Evolutionary conservation across 2,113 vertebrate genomes (phyloP).

Genomic region (Pholis gunnellus): DNA sequence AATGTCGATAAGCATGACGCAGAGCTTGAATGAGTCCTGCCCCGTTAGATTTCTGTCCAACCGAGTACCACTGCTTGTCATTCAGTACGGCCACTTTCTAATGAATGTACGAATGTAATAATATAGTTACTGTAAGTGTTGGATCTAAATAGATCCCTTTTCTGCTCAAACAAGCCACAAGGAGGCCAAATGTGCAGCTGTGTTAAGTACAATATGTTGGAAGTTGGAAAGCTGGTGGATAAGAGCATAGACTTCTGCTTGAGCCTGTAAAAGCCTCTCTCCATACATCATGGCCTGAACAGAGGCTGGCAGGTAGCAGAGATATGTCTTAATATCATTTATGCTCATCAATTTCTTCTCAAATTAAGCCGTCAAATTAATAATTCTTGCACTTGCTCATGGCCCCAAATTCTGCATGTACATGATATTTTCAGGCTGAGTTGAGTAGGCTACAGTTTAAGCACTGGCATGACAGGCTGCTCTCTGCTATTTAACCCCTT

Average conservation of each 20-base stretch:
- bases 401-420: constrained; percentile 2
- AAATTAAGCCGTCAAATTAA: not conserved
- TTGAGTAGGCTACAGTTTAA: not conserved
- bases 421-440: not conserved
- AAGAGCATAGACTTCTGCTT: constrained; percentile 17
- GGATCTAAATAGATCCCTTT: not conserved
- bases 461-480: not conserved
- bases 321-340: not conserved
- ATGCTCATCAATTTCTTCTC: not conserved
- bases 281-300: constrained; percentile 1
- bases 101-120: not conserved
- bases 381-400: not conserved
- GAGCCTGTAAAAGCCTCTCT: constrained; percentile 4
- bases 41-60: no score
- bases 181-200: constrained; percentile 27
- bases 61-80: not conserved
- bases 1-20: not conserved
- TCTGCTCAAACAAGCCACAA: constrained; percentile 2
- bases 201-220: constrained; percentile 43
- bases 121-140: not conserved
- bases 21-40: constrained; percentile 1
- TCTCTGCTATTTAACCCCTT: not conserved
- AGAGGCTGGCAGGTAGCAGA: constrained; percentile 21
- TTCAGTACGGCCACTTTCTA: not conserved
- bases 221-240: constrained; percentile 41